Base-by-base conservation (phyloP, 2,888 invertebrate genomes). In the Lampropteryx suffumata region DNA sequence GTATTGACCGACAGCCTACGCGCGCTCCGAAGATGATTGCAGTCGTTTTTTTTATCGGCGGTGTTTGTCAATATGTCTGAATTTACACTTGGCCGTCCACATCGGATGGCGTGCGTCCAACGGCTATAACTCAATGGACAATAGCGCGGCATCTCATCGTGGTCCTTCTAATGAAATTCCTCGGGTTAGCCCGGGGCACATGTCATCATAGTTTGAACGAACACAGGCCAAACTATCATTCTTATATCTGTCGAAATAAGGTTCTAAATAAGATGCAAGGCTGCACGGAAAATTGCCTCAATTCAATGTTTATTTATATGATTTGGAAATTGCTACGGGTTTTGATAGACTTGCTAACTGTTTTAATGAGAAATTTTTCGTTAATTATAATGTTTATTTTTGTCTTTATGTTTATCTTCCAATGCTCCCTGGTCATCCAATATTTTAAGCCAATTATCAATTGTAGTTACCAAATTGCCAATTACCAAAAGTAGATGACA, bases 101-200 rank as follows among this genome's bases (percentile, higher is more conserved):
- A 47, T 50, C 28, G 71, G 62, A 65, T 65, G 66, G 67, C 69
- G 67, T 61, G 57, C 62, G 69, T 69, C 71, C 71, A 65, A 62
- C 54, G 41, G 64, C 79, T 60, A 85, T 88, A 88, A 88, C 75
- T 88, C 88, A 87, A 77, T 76, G 82, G 65, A 86, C 88, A 87
- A 87, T 84, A 62, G 79, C 62, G 52, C 62, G 70, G 70, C 73
- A 76, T 83, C 82, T 82, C 78, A 79, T 80, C 75, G 67, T 57
- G 61, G 52, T 64, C 66, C 69, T 54, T 65, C 64, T 88, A 87
- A 88, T 88, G 86, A 88, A 88, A 88, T 88, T 87, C 88, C 81
- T 69, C 62, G 71, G 73, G 67, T 65, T 61, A 65, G 66, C 64
- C 68, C 65, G 55, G 66, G 64, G 64, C 64, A 53, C 60, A 57